These are phyloP conservation scores for Lithobius niger DNA, from an alignment of 1,140 invertebrate species.

Conservation along the genomic window DNA sequence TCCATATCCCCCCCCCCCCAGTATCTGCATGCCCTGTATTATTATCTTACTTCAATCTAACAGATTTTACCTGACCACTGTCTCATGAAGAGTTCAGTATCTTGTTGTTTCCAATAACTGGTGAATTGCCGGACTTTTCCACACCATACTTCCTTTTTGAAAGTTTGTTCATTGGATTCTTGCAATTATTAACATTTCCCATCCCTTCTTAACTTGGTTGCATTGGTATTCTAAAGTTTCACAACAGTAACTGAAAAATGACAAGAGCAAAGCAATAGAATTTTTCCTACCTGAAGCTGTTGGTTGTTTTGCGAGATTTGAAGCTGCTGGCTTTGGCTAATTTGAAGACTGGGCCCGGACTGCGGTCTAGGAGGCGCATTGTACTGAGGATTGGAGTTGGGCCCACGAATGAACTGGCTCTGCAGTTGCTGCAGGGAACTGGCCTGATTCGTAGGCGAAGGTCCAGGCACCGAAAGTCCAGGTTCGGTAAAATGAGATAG, in stretches of 20 bases:
- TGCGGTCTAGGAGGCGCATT: constrained; percentile 15
- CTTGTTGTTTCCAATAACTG: too few relatives aligned
- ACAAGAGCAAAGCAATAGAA: background rate
- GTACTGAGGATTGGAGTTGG: constrained; percentile 12
- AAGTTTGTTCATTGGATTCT: too few relatives aligned
- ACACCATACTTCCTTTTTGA: too few relatives aligned
- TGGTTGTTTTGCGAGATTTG: constrained; percentile 61
- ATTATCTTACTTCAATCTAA: too few relatives aligned
- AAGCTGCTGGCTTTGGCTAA: constrained; percentile 71
- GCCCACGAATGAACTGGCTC: constrained; percentile 14
- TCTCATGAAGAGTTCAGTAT: too few relatives aligned
- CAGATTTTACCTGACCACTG: too few relatives aligned
- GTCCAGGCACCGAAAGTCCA: background rate
- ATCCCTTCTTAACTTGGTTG: too few relatives aligned
- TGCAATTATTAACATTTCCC: too few relatives aligned
- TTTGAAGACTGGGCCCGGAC: constrained; percentile 42
- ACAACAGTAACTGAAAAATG: background rate
- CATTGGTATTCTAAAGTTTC: too few relatives aligned
- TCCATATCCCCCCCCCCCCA: too few relatives aligned
- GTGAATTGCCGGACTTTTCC: too few relatives aligned
- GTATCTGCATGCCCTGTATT: too few relatives aligned
- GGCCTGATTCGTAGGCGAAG: background rate
- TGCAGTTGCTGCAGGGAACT: constrained; percentile 1
- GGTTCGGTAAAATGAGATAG: constrained; percentile 4
- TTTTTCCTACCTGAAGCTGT: constrained; percentile 42